Conservation (phyloP, 2,113 vertebrate species). For the Ibidorhyncha struthersii region DNA sequence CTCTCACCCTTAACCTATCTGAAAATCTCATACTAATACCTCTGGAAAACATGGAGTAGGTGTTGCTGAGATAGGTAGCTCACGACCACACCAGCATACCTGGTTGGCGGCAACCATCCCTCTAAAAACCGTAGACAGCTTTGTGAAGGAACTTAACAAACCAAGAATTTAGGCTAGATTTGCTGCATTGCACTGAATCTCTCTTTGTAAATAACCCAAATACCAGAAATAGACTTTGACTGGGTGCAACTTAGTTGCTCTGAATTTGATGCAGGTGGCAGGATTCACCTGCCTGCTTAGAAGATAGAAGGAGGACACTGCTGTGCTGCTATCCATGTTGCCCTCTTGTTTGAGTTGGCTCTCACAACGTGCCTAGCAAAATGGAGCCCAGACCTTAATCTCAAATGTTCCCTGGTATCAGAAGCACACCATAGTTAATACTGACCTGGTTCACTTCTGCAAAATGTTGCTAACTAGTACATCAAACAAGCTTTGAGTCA, state of each 20-base stretch:
- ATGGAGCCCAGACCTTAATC: not conserved
- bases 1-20: not conserved
- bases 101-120: not conserved
- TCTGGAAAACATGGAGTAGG: fast-evolving
- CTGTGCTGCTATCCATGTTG: not conserved
- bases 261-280: not conserved
- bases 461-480: not conserved
- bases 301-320: fast-evolving
- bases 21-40: not conserved
- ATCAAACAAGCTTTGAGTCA: not conserved
- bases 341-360: not conserved
- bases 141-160: not conserved
- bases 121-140: not conserved
- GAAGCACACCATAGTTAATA: not conserved
- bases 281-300: not conserved
- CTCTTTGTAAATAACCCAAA: slow-evolving; percentile 13
- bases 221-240: not conserved
- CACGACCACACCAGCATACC: not conserved
- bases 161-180: not conserved
- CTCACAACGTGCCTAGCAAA: fast-evolving
- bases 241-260: not conserved
- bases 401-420: not conserved
- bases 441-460: not conserved
- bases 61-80: not conserved
- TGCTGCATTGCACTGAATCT: not conserved